phyloP scores from a whole-genome alignment of 2,888 invertebrate species.

The Acanthococcus lagerstroemiae region DNA sequence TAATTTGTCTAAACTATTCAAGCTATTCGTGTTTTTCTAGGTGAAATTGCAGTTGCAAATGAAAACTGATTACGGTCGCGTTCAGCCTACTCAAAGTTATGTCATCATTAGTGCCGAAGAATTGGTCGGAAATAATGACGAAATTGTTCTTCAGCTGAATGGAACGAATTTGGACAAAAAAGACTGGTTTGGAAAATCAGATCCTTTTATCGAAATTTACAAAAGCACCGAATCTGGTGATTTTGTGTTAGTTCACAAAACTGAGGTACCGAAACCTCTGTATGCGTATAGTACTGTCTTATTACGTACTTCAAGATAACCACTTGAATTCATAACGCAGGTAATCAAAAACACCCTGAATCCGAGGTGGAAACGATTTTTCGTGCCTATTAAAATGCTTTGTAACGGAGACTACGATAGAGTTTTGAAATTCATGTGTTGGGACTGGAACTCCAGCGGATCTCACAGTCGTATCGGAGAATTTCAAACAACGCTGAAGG shows the following conservation, averaged over 20 bases:
- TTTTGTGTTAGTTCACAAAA: slow-evolving; percentile 46
- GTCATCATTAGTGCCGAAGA: slow-evolving; percentile 41
- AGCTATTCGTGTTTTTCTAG: slow-evolving; percentile 29
- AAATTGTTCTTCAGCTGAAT: slow-evolving; percentile 40
- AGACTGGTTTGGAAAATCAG: slow-evolving; percentile 41
- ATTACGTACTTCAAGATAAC: neutral
- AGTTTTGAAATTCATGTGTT: slow-evolving; percentile 45
- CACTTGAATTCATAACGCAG: slow-evolving; percentile 28
- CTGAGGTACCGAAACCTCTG: slow-evolving; percentile 42
- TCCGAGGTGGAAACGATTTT: slow-evolving; percentile 47
- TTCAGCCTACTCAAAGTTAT: slow-evolving; percentile 31
- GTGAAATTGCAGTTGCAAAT: slow-evolving; percentile 36
- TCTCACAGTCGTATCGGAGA: slow-evolving; percentile 45
- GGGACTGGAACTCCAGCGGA: slow-evolving; percentile 46
- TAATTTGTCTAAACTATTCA: neutral
- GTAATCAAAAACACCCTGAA: slow-evolving; percentile 44
- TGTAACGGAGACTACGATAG: slow-evolving; percentile 47
- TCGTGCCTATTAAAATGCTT: slow-evolving; percentile 42
- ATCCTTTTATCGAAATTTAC: slow-evolving; percentile 42
- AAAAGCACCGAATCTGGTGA: slow-evolving; percentile 43
- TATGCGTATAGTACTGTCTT: neutral
- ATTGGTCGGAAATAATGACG: slow-evolving; percentile 40
- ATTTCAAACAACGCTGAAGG: slow-evolving; percentile 42
- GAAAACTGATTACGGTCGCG: slow-evolving; percentile 29
- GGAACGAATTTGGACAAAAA: slow-evolving; percentile 41